Percentiles rank a stretch among this genome's conserved stretches.
Evolutionary conservation across 2,113 vertebrate genomes (phyloP).

Genomic region (Pagrus major): DNA sequence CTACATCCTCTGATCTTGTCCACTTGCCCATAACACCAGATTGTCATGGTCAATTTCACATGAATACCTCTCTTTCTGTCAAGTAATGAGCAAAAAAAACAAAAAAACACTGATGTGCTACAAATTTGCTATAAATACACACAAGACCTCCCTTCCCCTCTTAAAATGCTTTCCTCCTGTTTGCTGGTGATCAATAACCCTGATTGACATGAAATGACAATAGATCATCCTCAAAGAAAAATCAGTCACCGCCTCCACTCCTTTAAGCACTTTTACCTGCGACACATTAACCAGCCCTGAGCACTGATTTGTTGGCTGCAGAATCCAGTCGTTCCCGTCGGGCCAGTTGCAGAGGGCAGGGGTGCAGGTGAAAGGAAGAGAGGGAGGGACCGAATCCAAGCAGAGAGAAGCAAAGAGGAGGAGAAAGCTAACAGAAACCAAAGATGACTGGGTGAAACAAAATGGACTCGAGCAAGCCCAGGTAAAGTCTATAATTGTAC

Average conservation of each 20-base stretch:
- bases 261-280: constrained; percentile 21
- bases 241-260: constrained; percentile 25
- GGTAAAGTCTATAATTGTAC: constrained; percentile 69
- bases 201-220: constrained; percentile 47
- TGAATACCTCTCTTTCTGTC: not conserved
- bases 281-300: constrained; percentile 56
- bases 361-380: constrained; percentile 65
- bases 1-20: not conserved
- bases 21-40: constrained; percentile 5
- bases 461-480: constrained; percentile 76
- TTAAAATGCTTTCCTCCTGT: constrained; percentile 30
- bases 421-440: constrained; percentile 63
- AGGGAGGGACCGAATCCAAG: constrained; percentile 55
- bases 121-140: not conserved
- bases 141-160: not conserved
- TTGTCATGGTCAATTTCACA: not conserved
- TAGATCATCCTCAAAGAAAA: constrained; percentile 6
- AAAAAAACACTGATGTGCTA: not conserved
- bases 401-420: constrained; percentile 49
- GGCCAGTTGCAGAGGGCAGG: constrained; percentile 70
- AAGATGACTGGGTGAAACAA: constrained; percentile 77
- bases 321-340: constrained; percentile 81
- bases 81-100: not conserved
- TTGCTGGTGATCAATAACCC: constrained; percentile 27
- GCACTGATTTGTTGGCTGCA: constrained; percentile 63